Percentiles rank a stretch among this genome's conserved stretches.
phyloP scores from a whole-genome alignment of 2,888 invertebrate genomes.

The Dichetophora obliterata region DNA sequence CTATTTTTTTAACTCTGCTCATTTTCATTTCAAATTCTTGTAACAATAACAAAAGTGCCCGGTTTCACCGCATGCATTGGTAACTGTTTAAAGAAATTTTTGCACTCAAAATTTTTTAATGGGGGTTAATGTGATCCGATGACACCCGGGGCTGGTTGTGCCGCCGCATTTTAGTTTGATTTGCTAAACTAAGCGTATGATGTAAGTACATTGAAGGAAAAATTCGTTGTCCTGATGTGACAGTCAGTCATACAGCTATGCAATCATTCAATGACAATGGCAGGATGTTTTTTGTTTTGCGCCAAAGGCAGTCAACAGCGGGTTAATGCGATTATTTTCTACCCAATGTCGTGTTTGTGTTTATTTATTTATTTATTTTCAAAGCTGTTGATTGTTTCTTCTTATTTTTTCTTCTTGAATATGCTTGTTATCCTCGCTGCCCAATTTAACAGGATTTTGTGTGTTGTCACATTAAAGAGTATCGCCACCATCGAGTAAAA shows the following conservation, averaged over 20 bases:
- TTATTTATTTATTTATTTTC: constrained; percentile 36
- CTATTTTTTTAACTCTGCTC: background rate
- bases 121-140: constrained; percentile 11
- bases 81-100: constrained; percentile 25
- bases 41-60: constrained; percentile 10
- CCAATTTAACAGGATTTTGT: constrained; percentile 32
- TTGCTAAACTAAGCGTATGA: constrained; percentile 34
- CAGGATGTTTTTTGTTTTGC: background rate
- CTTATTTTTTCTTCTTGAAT: constrained; percentile 13
- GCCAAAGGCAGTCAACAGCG: constrained; percentile 20
- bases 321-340: constrained; percentile 40
- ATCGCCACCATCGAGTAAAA: background rate
- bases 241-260: background rate
- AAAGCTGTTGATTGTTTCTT: background rate
- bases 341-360: constrained; percentile 6
- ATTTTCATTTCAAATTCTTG: background rate
- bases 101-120: constrained; percentile 28
- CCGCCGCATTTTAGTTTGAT: constrained; percentile 11
- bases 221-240: background rate
- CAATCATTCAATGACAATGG: constrained; percentile 25
- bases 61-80: background rate
- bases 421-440: constrained; percentile 39
- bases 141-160: background rate
- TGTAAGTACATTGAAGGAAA: background rate
- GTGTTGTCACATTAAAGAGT: background rate